These are phyloP conservation scores for Heteromormyrus szaboi DNA, from an alignment of 2,797 vertebrate species.

Conservation along the genomic window DNA sequence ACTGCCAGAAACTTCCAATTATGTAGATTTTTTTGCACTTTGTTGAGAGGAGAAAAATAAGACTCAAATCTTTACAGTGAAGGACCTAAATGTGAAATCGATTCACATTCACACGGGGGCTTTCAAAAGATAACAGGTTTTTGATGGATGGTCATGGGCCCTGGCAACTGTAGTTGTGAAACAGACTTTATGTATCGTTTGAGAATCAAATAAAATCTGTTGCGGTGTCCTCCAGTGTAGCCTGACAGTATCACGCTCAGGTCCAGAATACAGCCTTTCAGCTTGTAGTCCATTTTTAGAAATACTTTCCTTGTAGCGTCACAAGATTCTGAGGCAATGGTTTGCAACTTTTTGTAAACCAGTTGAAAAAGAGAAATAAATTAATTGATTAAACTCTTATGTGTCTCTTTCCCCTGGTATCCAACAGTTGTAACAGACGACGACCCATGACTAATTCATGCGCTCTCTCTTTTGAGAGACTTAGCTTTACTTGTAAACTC, in stretches of 20 bases:
- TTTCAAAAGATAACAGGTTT: slow-evolving; percentile 1
- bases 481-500: not conserved
- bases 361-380: slow-evolving; percentile 10
- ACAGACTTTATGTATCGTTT: not conserved
- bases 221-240: not conserved
- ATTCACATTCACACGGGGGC: not conserved
- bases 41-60: slow-evolving; percentile 3
- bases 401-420: not conserved
- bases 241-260: not conserved
- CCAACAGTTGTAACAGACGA: not conserved
- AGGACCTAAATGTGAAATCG: not conserved
- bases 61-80: not conserved
- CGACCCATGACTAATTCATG: slow-evolving; percentile 11
- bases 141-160: not conserved
- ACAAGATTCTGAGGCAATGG: slow-evolving; percentile 10
- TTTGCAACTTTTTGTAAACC: slow-evolving; percentile 16
- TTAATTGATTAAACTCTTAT: not conserved
- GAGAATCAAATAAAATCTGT: not conserved
- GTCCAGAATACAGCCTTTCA: not conserved
- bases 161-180: not conserved
- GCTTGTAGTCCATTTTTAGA: not conserved
- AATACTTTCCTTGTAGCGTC: not conserved
- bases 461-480: not conserved
- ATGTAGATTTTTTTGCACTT: slow-evolving; percentile 2
- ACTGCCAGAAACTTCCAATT: not conserved